Base-by-base conservation (phyloP, 2,888 invertebrate genomes). In the Hedya salicella region DNA sequence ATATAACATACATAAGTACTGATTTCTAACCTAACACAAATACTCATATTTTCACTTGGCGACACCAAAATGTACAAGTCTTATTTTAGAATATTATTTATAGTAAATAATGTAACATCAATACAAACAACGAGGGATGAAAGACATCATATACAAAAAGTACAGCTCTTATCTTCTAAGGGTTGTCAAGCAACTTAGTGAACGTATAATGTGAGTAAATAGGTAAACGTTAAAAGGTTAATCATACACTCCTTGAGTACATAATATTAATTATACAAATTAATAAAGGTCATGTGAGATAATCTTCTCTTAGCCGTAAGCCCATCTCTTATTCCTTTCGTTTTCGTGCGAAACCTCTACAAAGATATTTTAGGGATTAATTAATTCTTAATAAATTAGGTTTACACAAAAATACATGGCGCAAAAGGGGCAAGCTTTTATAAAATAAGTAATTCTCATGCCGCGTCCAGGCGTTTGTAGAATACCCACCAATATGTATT, bases 331-430 rank as follows among this genome's bases (percentile, higher is more conserved):
- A 75, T 77, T 71, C 73, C 82, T 75, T 90, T 91, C 91, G 91
- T 90, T 91, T 85, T 76, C 83, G 79, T 88, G 88, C 91, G 91
- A 91, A 91, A 91, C 91, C 91, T 89, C 82, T 87, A 83, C 76
- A 80, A 87, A 89, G 86, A 81, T 88, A 87, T 86, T 73, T 82
- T 86, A 85, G 82, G 85, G 81, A 82, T 83, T 83, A 87, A 81
- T 81, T 82, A 82, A 78, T 75, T 71, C 73, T 75, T 78, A 77
- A 76, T 65, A 74, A 78, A 76, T 71, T 60, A 65, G 65, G 59
- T 60, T 54, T 54, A 64, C 61, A 59, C 63, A 71, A 66, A 36
- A 64, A 74, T 63, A 63, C 56, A 57, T 44, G 53, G 56, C 60
- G 46, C 77, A 84, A 74, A 81, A 60, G 21, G 11, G 6, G 36